These are phyloP conservation scores for Drosophila rhopaloa DNA, from an alignment of 1,140 invertebrate genomes.

Conservation along the genomic window DNA sequence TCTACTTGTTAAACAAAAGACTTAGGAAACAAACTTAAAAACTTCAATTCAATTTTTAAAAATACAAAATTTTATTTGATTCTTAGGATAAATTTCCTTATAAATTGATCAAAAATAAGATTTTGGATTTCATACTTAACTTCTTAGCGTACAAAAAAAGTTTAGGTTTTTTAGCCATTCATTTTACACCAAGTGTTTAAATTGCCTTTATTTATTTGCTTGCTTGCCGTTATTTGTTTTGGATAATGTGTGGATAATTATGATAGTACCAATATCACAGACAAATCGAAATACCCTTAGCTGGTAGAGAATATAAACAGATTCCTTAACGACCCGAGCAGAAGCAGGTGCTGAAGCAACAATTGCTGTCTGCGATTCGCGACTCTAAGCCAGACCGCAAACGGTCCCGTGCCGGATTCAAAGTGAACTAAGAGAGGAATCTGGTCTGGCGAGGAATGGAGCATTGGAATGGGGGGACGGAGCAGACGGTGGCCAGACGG, in stretches of 20 bases:
- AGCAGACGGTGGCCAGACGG: slow-evolving; percentile 28
- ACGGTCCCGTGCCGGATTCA: slow-evolving; percentile 23
- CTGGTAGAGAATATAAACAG: slow-evolving; percentile 14
- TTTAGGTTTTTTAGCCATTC: too few species aligned
- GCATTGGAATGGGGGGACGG: slow-evolving; percentile 10
- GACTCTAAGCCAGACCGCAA: slow-evolving; percentile 44
- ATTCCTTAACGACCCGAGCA: slow-evolving; percentile 56
- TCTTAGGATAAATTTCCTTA: too few species aligned
- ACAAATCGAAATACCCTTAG: neutral
- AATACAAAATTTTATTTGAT: too few species aligned
- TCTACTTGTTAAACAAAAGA: neutral
- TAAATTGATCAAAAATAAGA: too few species aligned
- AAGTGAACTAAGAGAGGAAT: slow-evolving; percentile 25
- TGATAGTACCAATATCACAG: neutral
- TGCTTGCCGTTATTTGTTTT: too few species aligned
- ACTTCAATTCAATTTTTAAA: too few species aligned
- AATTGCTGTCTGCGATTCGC: slow-evolving; percentile 38
- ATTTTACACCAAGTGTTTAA: too few species aligned
- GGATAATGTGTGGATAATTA: too few species aligned
- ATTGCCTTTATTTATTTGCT: too few species aligned
- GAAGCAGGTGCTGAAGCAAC: slow-evolving; percentile 64
- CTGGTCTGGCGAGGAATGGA: slow-evolving; percentile 25
- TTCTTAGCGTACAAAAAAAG: too few species aligned
- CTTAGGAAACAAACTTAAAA: neutral
- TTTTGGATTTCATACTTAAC: too few species aligned